Base-by-base conservation (phyloP, 2,113 vertebrate species). In the Dipodomys merriami region DNA sequence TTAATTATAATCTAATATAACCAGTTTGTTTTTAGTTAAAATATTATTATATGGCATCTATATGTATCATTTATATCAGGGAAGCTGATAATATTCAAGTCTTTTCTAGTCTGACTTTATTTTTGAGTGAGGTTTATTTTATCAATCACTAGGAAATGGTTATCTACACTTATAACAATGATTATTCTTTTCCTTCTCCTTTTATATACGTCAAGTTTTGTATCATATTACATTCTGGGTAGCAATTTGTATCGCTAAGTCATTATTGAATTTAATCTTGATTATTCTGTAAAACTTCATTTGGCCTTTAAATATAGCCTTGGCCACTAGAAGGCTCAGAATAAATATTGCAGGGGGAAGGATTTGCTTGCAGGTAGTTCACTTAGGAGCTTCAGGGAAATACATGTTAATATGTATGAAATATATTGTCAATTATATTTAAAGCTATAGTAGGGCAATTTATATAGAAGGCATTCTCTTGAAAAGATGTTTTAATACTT, bases 401-500 rank as follows among this genome's bases (percentile, higher is more conserved):
- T 78, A 57, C 18, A 46, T 81, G 39, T 83, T 72, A 69, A 19
- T 22, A 64, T 71, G 57, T 44, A 57, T 27, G 53, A 49, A 86
- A 46, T 93, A 29, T 77, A 83, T 30, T 73, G 11, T 30, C 12
- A 80, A 18, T 87, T n/a, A 68, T 86, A 83, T 84, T 80, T 87
- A 90, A 64, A 83, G n/a, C 44, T 35, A 73, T 39, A 67, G 76
- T 65, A 84, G 25, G 16, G 23, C 0, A 29, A 64, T 94, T 94
- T n/a, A 80, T 69, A 76, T 57, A 78, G 23, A 96, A 94, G 44
- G 19, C 49, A 73, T 39, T 83, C 33, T 94, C 25, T 71, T 87
- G 81, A 84, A 62, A 83, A 92, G 91, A 83, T 27, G 15, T 87
- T 94, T 80, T 88, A 79, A 46, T 90, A 19, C 39, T 94, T 23